Percentiles rank a stretch among this genome's conserved stretches.
phyloP scores from a whole-genome alignment of 2,888 invertebrate species.

The Sarcophaga carnaria region DNA sequence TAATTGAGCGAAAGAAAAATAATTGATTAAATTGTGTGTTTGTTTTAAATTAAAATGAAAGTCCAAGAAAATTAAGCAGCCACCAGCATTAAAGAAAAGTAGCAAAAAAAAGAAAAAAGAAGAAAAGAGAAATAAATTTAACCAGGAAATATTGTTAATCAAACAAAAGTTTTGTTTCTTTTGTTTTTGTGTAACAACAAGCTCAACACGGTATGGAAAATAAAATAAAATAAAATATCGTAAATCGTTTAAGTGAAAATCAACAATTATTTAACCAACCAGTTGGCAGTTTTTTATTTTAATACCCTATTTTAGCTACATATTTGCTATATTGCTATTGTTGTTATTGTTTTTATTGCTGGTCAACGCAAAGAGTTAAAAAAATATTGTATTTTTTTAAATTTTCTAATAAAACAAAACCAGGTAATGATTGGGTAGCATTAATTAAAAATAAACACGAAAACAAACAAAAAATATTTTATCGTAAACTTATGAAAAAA shows the following conservation, averaged over 20 bases:
- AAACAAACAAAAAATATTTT: conserved; percentile 34
- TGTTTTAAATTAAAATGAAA: conserved; percentile 24
- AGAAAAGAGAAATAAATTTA: conserved; percentile 18
- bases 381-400: conserved; percentile 12
- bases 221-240: conserved; percentile 20
- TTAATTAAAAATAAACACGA: not conserved
- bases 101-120: conserved; percentile 14
- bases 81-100: not conserved
- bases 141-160: conserved; percentile 52
- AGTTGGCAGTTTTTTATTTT: conserved; percentile 62
- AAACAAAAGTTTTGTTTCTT: conserved; percentile 8
- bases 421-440: not conserved
- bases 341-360: conserved; percentile 38
- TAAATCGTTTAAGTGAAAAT: conserved; percentile 56
- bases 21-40: conserved; percentile 34
- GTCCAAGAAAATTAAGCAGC: conserved; percentile 5
- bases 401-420: not conserved
- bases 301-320: not conserved
- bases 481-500: conserved; percentile 68
- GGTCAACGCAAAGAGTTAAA: conserved; percentile 30
- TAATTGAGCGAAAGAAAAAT: conserved; percentile 29
- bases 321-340: not conserved
- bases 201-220: conserved; percentile 2
- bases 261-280: conserved; percentile 66
- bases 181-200: conserved; percentile 50